Conservation (phyloP, 2,797 vertebrate species). For the Allobates femoralis region DNA sequence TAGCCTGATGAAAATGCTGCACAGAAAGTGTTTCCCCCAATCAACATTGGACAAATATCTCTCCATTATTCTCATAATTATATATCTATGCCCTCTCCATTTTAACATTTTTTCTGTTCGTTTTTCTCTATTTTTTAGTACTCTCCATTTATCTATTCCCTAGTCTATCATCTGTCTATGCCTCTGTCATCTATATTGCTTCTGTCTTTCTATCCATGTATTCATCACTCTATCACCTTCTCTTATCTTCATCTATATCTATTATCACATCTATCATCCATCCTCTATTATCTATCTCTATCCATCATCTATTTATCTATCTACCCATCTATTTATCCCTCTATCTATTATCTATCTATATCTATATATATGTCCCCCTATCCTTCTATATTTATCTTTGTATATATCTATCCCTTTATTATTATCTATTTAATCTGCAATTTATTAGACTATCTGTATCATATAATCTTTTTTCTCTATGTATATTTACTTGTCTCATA, state of each 20-base stretch:
- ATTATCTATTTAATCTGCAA: not conserved
- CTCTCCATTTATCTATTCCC: not conserved
- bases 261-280: not conserved
- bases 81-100: no score
- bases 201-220: no score
- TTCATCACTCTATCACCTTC: no score
- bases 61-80: no score
- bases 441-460: not conserved
- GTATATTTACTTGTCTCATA: not conserved
- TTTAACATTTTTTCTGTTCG: no score
- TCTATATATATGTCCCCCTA: not conserved
- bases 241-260: not conserved
- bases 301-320: not conserved
- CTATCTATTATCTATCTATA: not conserved
- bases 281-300: not conserved
- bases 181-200: no score
- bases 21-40: no score
- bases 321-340: not conserved
- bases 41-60: no score
- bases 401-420: not conserved
- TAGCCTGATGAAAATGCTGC: no score
- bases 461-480: not conserved
- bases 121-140: not conserved
- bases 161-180: no score
- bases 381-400: not conserved